A percentile compares a stretch with the other conserved stretches of the same genome.
These are phyloP conservation scores for Linepithema humile DNA, from an alignment of 1,140 invertebrate genomes.

Conservation along the genomic window DNA sequence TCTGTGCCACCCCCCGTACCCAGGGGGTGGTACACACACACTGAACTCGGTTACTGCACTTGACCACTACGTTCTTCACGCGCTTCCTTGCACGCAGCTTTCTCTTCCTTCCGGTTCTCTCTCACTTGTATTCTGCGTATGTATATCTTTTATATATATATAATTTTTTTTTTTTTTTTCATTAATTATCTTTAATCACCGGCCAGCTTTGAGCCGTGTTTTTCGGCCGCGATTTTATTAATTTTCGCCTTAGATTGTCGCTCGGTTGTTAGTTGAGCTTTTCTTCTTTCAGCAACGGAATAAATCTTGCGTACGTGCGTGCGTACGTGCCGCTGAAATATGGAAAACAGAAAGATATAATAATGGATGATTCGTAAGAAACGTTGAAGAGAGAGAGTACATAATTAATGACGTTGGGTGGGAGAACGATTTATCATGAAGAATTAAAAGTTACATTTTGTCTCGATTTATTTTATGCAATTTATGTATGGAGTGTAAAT, in stretches of 20 bases:
- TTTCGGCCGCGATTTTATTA: constrained; percentile 10
- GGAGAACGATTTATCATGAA: not conserved
- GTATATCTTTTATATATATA: not conserved
- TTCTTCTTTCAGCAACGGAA: not conserved
- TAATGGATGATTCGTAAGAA: not conserved
- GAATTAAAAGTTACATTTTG: not conserved
- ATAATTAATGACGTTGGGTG: not conserved
- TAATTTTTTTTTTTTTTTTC: not conserved
- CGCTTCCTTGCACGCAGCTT: constrained; percentile 48
- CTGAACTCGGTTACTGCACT: constrained; percentile 66
- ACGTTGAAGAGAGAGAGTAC: not conserved
- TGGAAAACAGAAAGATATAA: not conserved
- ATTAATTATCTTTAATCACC: constrained; percentile 31
- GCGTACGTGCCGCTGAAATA: constrained; percentile 30
- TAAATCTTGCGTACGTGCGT: constrained; percentile 21
- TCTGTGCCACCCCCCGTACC: constrained; percentile 81
- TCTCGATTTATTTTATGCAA: not conserved
- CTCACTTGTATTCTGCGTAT: not conserved
- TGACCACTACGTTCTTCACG: constrained; percentile 47
- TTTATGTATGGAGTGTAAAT: not conserved
- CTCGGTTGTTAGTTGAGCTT: constrained; percentile 14
- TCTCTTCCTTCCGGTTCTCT: constrained; percentile 14
- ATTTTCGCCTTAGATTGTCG: not conserved
- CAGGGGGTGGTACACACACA: constrained; percentile 80
- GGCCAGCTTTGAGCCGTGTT: not conserved